Base-by-base conservation (phyloP, 2,113 vertebrate genomes). In the Ammodytes marinus region DNA sequence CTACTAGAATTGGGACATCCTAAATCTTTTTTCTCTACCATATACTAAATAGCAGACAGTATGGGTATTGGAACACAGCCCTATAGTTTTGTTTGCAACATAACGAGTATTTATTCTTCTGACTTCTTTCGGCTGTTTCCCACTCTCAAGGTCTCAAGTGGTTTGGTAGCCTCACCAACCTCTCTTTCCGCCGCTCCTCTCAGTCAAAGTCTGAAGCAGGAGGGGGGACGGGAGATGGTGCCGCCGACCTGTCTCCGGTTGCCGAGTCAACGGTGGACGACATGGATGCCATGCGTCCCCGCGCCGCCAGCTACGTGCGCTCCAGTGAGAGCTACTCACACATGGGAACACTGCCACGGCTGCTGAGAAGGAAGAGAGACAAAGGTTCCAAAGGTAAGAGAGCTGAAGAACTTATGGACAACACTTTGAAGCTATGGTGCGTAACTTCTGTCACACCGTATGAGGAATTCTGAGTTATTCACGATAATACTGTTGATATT, bases 261-360 rank as follows among this genome's bases (percentile, higher is more conserved):
- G 89, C 86, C 0, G 82, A 95, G 43, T 54, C 85, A 37, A 92
- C 96, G 0, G 88, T 96, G 73, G 97, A 99, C 52, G 97, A 98
- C 83, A 87, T 98, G 92, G 92, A 74, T 13, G 79, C 94, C 1
- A 86, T 86, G 59, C 73, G 96, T 2, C 92, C 96, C 64, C 96
- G 94, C 72, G 96, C 95, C 14, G 89, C 96, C 0, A 90, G 91
- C 10, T 98, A 99, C 0, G 96, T 95, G 50, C 93, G 96, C 10
- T 99, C 98, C 0, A 97, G 95, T 0, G 96, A 98, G 77, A 96
- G 94, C 95, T 99, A 97, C 88, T 97, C 96, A 39, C 97, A 98
- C 79, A 94, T 98, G 95, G 97, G 97, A 19, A 99, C 98, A 50
- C 95, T 99, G 96, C 98, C 98, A n/a, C 90, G 95, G 6, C 65